Evolutionary conservation across 23 tunicate genomes (phyloP).

Genomic region (Ciona savignyi): DNA sequence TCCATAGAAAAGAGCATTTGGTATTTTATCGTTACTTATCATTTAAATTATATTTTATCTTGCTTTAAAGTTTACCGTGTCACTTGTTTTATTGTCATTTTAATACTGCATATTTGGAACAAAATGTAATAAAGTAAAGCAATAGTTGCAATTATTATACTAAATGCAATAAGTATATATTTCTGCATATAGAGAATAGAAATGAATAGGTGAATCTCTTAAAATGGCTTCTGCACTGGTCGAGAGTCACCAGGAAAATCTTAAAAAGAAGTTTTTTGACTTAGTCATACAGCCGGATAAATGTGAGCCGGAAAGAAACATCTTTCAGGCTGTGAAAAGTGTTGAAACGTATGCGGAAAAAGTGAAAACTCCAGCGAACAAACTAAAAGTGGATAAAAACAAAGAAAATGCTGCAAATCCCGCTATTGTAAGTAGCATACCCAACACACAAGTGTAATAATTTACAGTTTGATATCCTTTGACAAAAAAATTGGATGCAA

Average conservation of each 20-base stretch:
- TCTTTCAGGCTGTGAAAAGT: neutral
- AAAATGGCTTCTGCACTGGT: neutral
- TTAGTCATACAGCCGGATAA: neutral
- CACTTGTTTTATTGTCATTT: too few relatives aligned
- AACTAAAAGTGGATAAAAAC: neutral
- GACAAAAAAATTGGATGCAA: too few relatives aligned
- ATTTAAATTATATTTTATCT: too few relatives aligned
- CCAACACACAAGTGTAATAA: too few relatives aligned
- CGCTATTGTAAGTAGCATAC: neutral
- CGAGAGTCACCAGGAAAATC: neutral
- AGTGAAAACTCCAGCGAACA: neutral
- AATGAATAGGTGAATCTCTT: neutral
- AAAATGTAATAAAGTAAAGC: too few relatives aligned
- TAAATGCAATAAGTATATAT: too few relatives aligned
- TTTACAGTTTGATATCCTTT: too few relatives aligned
- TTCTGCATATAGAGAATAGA: neutral
- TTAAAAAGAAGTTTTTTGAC: neutral
- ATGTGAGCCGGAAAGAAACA: neutral
- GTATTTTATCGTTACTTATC: too few relatives aligned
- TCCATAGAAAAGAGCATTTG: too few relatives aligned
- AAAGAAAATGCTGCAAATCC: neutral
- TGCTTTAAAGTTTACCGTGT: too few relatives aligned
- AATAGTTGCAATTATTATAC: too few relatives aligned
- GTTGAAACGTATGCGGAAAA: neutral
- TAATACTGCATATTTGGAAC: too few relatives aligned